phyloP scores from a whole-genome alignment of 1,140 invertebrate genomes.

The Maniola jurtina region DNA sequence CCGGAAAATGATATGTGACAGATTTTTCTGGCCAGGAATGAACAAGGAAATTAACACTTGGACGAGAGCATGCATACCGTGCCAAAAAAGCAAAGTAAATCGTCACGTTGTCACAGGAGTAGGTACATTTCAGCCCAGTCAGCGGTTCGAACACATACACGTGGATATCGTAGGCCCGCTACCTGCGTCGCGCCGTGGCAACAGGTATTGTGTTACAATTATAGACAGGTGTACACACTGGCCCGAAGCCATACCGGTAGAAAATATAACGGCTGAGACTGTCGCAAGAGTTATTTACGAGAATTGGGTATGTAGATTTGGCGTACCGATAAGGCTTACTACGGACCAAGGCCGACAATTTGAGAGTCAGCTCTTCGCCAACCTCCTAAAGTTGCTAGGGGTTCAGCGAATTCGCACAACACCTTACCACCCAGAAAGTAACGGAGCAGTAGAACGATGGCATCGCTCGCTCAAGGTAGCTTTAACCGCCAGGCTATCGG shows the following conservation, averaged over 20 bases:
- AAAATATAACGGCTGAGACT: constrained; percentile 5
- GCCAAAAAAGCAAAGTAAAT: not conserved
- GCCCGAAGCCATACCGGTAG: constrained; percentile 5
- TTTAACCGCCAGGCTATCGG: constrained; percentile 8
- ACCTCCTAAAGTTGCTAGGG: not conserved
- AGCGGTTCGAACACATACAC: not conserved
- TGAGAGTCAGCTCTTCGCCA: not conserved
- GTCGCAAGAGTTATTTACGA: not conserved
- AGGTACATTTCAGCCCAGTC: not conserved
- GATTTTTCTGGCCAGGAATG: not conserved
- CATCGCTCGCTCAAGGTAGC: constrained; percentile 18
- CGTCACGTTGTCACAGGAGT: not conserved
- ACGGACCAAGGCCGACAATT: not conserved
- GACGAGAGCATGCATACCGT: not conserved
- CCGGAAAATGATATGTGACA: not conserved
- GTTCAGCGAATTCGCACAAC: not conserved
- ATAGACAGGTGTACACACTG: constrained; percentile 7
- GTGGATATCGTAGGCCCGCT: not conserved
- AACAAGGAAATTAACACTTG: not conserved
- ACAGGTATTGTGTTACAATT: constrained; percentile 14
- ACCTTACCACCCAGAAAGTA: constrained; percentile 8
- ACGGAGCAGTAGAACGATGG: constrained; percentile 13
- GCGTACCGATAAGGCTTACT: not conserved
- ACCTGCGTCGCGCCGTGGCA: not conserved
- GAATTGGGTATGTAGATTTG: not conserved